Conservation (phyloP, 1,140 invertebrate species). For the Drosophila nikananu region DNA sequence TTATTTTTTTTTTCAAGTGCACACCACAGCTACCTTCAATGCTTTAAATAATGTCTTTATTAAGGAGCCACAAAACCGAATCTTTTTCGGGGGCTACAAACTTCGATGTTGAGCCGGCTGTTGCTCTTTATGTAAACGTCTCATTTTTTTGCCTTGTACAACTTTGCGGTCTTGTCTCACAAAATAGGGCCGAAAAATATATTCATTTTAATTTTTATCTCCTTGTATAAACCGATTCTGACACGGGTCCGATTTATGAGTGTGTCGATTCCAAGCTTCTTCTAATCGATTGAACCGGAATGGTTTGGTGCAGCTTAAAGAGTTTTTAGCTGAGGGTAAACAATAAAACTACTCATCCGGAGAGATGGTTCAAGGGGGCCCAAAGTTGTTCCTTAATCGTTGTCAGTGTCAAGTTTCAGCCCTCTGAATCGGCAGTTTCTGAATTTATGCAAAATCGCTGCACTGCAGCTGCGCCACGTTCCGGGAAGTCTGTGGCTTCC, state of each 20-base stretch:
- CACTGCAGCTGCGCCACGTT: conserved; percentile 13
- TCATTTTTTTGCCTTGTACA: conserved; percentile 6
- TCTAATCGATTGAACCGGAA: not conserved
- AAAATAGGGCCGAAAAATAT: conserved; percentile 2
- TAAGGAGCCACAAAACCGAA: conserved; percentile 6
- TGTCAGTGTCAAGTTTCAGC: conserved; percentile 6
- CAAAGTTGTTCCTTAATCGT: conserved; percentile 19
- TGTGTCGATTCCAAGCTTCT: not conserved
- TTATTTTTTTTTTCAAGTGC: not conserved
- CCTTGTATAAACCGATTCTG: not conserved
- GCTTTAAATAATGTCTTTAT: conserved; percentile 11
- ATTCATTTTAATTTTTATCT: conserved; percentile 11
- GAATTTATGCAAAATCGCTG: conserved; percentile 15
- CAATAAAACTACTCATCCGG: not conserved
- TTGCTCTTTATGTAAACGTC: conserved; percentile 20
- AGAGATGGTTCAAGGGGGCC: not conserved
- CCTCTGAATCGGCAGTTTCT: conserved; percentile 11
- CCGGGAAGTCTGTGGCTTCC: conserved; percentile 7
- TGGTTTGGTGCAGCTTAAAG: not conserved
- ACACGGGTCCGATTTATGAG: conserved; percentile 7
- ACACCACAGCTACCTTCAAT: not conserved
- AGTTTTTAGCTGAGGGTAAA: not conserved
- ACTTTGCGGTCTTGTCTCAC: conserved; percentile 9
- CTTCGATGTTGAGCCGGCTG: conserved; percentile 16
- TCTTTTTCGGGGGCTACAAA: not conserved